Evolutionary conservation across 2,888 invertebrate genomes (phyloP).

Genomic region (Netelia inedita): DNA sequence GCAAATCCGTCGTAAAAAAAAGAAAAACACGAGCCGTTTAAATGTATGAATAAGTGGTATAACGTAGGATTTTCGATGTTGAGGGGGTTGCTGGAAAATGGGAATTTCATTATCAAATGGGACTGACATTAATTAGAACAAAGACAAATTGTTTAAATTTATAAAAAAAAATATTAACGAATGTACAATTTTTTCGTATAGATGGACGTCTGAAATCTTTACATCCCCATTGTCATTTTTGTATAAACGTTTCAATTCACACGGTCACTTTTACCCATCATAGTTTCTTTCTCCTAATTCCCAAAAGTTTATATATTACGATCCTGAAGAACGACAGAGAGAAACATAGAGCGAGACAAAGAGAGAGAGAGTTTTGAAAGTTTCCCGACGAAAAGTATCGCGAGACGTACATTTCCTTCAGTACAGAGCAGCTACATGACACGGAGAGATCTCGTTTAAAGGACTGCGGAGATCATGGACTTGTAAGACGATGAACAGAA

Average conservation of each 20-base stretch:
- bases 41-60: background rate
- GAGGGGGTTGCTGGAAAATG: background rate
- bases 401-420: background rate
- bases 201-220: too few relatives aligned
- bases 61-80: background rate
- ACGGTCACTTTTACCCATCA: too few relatives aligned
- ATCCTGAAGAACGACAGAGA: background rate
- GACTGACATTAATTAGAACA: background rate
- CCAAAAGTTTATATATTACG: background rate
- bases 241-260: background rate
- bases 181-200: too few relatives aligned
- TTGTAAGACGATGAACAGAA: slow-evolving; percentile 4
- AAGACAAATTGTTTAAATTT: background rate
- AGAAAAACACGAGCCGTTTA: background rate
- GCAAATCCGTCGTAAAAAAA: slow-evolving; percentile 11
- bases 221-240: background rate
- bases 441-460: slow-evolving; percentile 30
- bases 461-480: background rate
- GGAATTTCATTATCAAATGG: too few relatives aligned
- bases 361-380: slow-evolving; percentile 31
- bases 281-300: background rate
- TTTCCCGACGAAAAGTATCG: slow-evolving; percentile 34
- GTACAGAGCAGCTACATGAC: background rate
- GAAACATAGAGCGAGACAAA: background rate
- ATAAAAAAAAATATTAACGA: too few relatives aligned